Base-by-base conservation (phyloP, 2,888 invertebrate species). In the Tortrix viridana region DNA sequence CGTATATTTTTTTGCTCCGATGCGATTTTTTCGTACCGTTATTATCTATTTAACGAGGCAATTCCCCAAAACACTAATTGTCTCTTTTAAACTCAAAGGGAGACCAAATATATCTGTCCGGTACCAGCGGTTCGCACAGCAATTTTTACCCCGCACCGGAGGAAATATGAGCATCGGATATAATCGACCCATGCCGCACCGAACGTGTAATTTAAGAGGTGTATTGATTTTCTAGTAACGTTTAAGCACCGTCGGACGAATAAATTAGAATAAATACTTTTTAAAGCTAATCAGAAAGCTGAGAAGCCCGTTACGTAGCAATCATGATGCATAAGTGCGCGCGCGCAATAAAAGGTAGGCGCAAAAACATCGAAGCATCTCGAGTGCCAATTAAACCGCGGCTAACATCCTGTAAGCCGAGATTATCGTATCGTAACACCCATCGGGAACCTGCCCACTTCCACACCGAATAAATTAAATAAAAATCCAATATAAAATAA, bases 341-440 rank as follows among this genome's bases (percentile, higher is more conserved):
- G 78, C 75, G 78, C 82, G 78, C 82, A 87, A 85, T 85, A 88
- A 88, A 82, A 82, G 77, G 77, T 74, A 76, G 77, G 74, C 77
- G 79, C 81, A 84, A 83, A 84, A 85, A 81, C 81, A 79, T 78
- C 78, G 76, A 75, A 79, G 82, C 83, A 86, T 85, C 85, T 82
- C 84, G 83, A 83, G 84, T 87, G 89, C 91, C 91, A 92, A 92
- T 92, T 92, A 92, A 90, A 89, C 80, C 79, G 79, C 77, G 79
- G 80, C 85, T 84, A 89, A 91, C 91, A 91, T 84, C 86, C 89
- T 91, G 89, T 91, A 90, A 85, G 85, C 80, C 81, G 76, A 89
- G 86, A 90, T 91, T 88, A 90, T 89, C 87, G 87, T 88, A 90
- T 90, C 89, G 85, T 77, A 80, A 90, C 90, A 89, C 82, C 82